Evolutionary conservation across 2,113 vertebrate genomes (phyloP).

Genomic region (Hippoglossus stenolepis): DNA sequence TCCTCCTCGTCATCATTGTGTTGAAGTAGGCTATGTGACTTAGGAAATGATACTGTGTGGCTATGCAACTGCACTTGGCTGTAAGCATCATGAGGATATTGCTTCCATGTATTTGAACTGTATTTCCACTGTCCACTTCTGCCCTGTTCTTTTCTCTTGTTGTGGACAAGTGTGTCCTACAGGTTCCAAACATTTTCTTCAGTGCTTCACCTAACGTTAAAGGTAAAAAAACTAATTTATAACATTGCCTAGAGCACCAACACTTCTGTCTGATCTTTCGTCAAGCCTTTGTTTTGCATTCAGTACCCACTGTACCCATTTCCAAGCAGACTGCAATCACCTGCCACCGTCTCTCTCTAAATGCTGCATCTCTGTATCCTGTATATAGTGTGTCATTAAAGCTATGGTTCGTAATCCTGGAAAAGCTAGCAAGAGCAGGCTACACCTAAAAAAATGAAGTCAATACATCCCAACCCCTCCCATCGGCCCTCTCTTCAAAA

Average conservation of each 20-base stretch:
- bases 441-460: no score
- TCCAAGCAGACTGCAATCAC: not conserved
- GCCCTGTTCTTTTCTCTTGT: not conserved
- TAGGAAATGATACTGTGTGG: not conserved
- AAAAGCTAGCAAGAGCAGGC: no score
- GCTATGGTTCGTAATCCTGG: no score
- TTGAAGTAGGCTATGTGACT: not conserved
- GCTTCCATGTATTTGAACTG: not conserved
- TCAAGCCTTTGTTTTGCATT: not conserved
- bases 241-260: not conserved
- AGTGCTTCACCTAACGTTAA: not conserved
- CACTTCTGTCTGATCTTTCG: not conserved
- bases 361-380: not conserved
- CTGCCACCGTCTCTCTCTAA: not conserved
- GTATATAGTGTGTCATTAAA: no score
- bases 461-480: no score
- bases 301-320: not conserved
- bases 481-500: no score
- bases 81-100: not conserved
- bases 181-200: not conserved
- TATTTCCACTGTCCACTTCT: not conserved
- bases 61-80: not conserved
- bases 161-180: not conserved
- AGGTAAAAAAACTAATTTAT: not conserved
- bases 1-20: not conserved